Percentiles rank a stretch among this genome's conserved stretches.
phyloP scores from a whole-genome alignment of 2,888 invertebrate species.

The Phaonia tiefii region DNA sequence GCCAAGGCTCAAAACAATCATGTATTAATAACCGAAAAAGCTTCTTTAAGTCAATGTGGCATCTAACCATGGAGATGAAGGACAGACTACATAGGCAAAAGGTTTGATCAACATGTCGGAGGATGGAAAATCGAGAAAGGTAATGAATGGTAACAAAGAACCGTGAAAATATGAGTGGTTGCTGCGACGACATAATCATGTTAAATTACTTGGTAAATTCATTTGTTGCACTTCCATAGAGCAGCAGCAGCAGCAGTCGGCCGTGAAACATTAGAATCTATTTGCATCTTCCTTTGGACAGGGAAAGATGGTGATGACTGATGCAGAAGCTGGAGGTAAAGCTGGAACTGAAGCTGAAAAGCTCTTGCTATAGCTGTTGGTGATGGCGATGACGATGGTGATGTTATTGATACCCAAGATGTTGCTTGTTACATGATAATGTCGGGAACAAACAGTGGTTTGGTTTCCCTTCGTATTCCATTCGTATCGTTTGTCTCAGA shows the following conservation, averaged over 20 bases:
- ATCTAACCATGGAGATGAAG: too few relatives aligned
- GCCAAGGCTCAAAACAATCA: slow-evolving; percentile 40
- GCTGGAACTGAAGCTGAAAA: slow-evolving; percentile 21
- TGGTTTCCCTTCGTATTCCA: too few relatives aligned
- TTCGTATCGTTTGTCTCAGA: background rate
- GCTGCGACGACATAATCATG: slow-evolving; percentile 77
- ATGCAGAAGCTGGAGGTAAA: slow-evolving; percentile 67
- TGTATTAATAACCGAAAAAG: slow-evolving; percentile 55
- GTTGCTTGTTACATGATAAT: background rate
- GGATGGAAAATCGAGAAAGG: slow-evolving; percentile 3
- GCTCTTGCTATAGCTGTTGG: slow-evolving; percentile 67
- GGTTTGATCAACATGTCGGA: slow-evolving; percentile 13
- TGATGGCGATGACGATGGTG: slow-evolving; percentile 49
- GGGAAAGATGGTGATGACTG: slow-evolving; percentile 65
- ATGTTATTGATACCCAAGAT: slow-evolving; percentile 70
- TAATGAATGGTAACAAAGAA: slow-evolving; percentile 13
- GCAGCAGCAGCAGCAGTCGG: slow-evolving; percentile 5
- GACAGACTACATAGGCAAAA: slow-evolving; percentile 27
- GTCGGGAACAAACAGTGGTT: slow-evolving; percentile 26
- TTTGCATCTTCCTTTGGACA: background rate
- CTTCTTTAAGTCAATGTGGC: slow-evolving; percentile 48
- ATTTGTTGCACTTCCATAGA: slow-evolving; percentile 73
- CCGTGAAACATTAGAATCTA: slow-evolving; percentile 13
- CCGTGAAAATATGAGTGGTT: slow-evolving; percentile 26
- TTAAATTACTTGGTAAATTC: slow-evolving; percentile 78